Base-by-base conservation (phyloP, 2,888 invertebrate genomes). In the Gisinianus flammeolus region DNA sequence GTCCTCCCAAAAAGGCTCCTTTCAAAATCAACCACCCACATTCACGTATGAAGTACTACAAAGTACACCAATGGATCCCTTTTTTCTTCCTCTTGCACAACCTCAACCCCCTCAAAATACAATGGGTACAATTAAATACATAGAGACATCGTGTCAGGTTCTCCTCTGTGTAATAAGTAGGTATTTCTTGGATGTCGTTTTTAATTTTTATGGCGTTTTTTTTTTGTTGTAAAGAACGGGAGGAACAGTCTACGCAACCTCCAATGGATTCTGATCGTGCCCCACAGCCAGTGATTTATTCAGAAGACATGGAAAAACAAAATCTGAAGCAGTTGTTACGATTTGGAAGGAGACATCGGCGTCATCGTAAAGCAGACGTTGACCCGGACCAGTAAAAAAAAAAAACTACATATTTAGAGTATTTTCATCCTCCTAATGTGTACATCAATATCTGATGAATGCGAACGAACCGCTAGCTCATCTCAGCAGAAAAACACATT, bases 261-360 rank as follows among this genome's bases (percentile, higher is more conserved):
- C 31, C 31, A 6, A 16, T 22, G 16, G 71, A 54, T 19, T 2
- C 58, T 24, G 30, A 26, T 52, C 54, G 22, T 6, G 26, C 3
- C 16, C 54, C 52, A 19, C 68, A 52, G 2, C 71, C 72, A 2
- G 22, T 64, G 2, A 64, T 44, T 10, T 74, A 30, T 58, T 64
- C 73, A 6, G 73, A 74, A 26, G 73, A 74, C n/a, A 16, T 58
- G 0, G 73, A 74, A 28, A 74, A 74, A 24, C 73, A 74, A n/a
- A 74, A 74, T 44, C 30, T 74, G 16, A 74, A 44, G 28, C 73
- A 74, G 28, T 44, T 74, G 16, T 44, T 74, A 24, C 64, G 73
- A 19, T 74, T 74, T 26, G 73, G 73, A 44, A 10, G 73, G 10
- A 5, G 73, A 1, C 64, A 74, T 64, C 73, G 73, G 10, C 33